Evolutionary conservation across 2,888 invertebrate species (phyloP).

Genomic region (Nomada fucata): DNA sequence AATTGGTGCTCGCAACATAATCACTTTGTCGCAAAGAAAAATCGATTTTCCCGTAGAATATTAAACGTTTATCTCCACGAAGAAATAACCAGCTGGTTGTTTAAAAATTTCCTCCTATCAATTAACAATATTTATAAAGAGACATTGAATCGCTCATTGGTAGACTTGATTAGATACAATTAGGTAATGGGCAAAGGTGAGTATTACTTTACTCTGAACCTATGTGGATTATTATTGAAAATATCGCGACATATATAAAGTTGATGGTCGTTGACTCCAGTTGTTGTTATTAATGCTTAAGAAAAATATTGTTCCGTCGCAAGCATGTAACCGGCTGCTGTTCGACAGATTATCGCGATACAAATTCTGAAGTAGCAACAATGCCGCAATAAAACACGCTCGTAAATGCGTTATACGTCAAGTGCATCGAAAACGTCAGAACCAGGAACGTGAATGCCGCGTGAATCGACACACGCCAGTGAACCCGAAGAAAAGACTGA

Average conservation of each 20-base stretch:
- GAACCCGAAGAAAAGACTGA: constrained; percentile 62
- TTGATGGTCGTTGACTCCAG: neutral
- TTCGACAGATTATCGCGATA: neutral
- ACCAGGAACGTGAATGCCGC: constrained; percentile 56
- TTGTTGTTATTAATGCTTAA: neutral
- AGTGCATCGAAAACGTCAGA: constrained; percentile 60
- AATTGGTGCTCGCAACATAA: too few species aligned
- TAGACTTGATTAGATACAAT: too few species aligned
- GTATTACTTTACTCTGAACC: too few species aligned
- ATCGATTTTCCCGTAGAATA: too few species aligned
- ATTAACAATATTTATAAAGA: too few species aligned
- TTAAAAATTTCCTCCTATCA: too few species aligned
- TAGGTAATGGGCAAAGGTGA: too few species aligned
- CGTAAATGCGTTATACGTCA: constrained; percentile 45
- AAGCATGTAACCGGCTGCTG: neutral
- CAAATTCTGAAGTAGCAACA: constrained; percentile 22
- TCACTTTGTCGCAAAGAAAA: too few species aligned
- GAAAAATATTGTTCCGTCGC: neutral
- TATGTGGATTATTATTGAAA: neutral
- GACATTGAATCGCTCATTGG: too few species aligned
- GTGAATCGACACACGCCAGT: constrained; percentile 63
- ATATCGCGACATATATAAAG: neutral
- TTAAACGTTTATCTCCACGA: too few species aligned
- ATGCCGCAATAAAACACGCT: constrained; percentile 31
- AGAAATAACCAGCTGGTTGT: too few species aligned